Base-by-base conservation (phyloP, 2,113 vertebrate species). In the Hystrix brachyura region DNA sequence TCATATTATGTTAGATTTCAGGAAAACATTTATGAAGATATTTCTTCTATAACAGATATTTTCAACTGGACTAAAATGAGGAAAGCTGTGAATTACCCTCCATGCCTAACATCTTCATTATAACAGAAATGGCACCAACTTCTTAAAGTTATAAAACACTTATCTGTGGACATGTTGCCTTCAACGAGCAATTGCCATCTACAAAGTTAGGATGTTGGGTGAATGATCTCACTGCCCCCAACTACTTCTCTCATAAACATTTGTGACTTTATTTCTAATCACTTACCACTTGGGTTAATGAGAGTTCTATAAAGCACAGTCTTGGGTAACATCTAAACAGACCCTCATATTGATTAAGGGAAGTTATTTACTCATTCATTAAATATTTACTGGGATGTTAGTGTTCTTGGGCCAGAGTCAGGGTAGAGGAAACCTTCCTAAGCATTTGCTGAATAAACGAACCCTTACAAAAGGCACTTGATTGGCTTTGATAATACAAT, bases 1-100 rank as follows among this genome's bases (percentile, higher is more conserved):
- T 94, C 51, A 76, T 59, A 74, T 74, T 38, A 69, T 59, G 83
- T 79, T 86, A 55, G 25, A 95, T 74, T 96, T 92, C 60, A 64
- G 65, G 81, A 90, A 86, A 78, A 83, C 8, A 43, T 71, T 93
- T 53, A n/a, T 65, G 14, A 78, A 57, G 38, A 34, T 43, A 89
- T 69, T 87, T 96, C 53, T 91, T 94, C 19, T 88, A 1, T 69
- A 91, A 43, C 0, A 72, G 18, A 88, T 78, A 90, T 48, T 91
- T 67, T 79, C 2, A 51, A 27, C 8, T 83, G 5, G 32, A 67
- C n/a, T 55, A 74, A 96, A 85, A 11, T 78, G 53, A 92, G 53
- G 23, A 92, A 90, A 65, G 0, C 12, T 87, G 5, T 86, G 59
- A 92, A 84, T 80, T 71, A 55, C 1, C 25, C 5, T 72, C 0